Base-by-base conservation (phyloP, 2,888 invertebrate species). In the Strigamia transsilvanica region DNA sequence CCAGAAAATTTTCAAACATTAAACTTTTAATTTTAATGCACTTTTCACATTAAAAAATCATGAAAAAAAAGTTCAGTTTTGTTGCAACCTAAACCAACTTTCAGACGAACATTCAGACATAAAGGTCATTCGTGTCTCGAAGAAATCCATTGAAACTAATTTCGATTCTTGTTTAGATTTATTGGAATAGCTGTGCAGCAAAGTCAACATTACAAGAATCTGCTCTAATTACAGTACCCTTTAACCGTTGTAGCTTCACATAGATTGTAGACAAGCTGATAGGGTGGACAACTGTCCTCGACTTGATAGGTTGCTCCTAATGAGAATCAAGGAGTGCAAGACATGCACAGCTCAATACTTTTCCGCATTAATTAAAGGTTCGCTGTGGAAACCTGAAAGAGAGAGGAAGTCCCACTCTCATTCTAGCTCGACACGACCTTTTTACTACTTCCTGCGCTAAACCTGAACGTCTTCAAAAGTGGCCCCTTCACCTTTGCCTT, bases 321-420 rank as follows among this genome's bases (percentile, higher is more conserved):
- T 73, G 73, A 73, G 73, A 73, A 73, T 32, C 32, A 73, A 73
- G 73, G 73, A 73, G 27, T 13, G 27, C 73, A 73, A 73, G 73
- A 73, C 73, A 73, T n/a, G 32, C 73, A 73, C 73, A 32, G 73
- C 73, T 73, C 73, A 73, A 73, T 73, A 73, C 73, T 73, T 73
- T 73, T 32, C 73, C 73, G 32, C 73, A 73, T 73, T 73, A 73
- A 73, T 73, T 73, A 73, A 73, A 73, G 73, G 7, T 32, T 73
- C 32, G 73, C 32, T 73, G 4, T 73, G 27, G 27, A 32, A 32
- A 73, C 32, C 12, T 73, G 27, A 73, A 73, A 32, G 73, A 32
- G 61, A 23, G 73, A 73, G 7, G 51, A 73, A 73, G 32, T 13
- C 12, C n/a, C 13, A 27, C 73, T 73, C 73, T 73, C 73, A n/a